Percentiles rank a stretch among this genome's conserved stretches.
phyloP scores from a whole-genome alignment of 2,888 invertebrate genomes.

The Melanotus villosus region DNA sequence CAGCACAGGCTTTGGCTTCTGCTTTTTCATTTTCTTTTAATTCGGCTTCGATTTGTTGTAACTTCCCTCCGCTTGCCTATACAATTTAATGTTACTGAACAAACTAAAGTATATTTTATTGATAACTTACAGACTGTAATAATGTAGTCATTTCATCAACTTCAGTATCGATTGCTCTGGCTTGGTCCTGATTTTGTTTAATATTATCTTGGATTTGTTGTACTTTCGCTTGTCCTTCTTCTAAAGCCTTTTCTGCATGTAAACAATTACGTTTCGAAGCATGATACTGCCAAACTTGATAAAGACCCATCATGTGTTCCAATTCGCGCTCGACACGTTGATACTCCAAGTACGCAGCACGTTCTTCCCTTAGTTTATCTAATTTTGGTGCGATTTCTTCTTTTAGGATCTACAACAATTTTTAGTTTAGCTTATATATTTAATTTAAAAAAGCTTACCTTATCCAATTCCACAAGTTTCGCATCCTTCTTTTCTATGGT shows the following conservation, averaged over 20 bases:
- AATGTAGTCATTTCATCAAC: slow-evolving; percentile 76
- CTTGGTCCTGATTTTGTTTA: slow-evolving; percentile 70
- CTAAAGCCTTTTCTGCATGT: slow-evolving; percentile 57
- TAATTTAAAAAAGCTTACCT: slow-evolving; percentile 70
- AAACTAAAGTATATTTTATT: too few species aligned
- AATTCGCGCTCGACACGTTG: slow-evolving; percentile 89
- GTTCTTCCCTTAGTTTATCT: slow-evolving; percentile 87
- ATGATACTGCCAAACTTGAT: slow-evolving; percentile 81
- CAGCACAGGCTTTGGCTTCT: slow-evolving; percentile 78
- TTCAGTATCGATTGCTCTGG: slow-evolving; percentile 72
- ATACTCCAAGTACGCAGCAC: slow-evolving; percentile 88
- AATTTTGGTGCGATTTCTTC: slow-evolving; percentile 95
- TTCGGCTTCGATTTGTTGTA: slow-evolving; percentile 76
- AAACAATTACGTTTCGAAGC: slow-evolving; percentile 58
- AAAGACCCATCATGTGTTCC: slow-evolving; percentile 83
- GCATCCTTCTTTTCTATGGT: slow-evolving; percentile 94
- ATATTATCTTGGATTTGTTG: slow-evolving; percentile 67
- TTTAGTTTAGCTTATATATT: neutral
- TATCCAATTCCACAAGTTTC: slow-evolving; percentile 88
- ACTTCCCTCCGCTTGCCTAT: slow-evolving; percentile 78
- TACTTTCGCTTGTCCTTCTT: slow-evolving; percentile 56
- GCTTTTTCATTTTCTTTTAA: slow-evolving; percentile 76
- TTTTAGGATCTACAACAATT: slow-evolving; percentile 71
- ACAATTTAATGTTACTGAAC: neutral
- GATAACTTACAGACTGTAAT: slow-evolving; percentile 76